Evolutionary conservation across 1,140 invertebrate species (phyloP), one percentile per base, ranked within the genome.

Genomic region (Cyrtorhinus lividipennis): DNA sequence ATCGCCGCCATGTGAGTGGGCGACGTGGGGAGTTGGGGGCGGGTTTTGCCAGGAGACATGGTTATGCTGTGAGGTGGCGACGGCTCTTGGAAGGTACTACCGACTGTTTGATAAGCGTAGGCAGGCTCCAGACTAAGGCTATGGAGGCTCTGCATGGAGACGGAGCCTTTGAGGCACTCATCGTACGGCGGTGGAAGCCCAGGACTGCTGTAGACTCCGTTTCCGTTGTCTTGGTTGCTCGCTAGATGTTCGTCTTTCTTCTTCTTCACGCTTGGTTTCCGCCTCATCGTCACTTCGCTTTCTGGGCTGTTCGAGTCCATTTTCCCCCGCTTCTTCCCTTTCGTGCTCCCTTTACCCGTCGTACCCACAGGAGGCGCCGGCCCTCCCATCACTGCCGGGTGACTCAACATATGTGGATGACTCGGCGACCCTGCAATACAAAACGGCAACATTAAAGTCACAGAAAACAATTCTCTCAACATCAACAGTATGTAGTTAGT

Each of bases 1-100:
- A 95, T 85, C 1, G 92, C 93, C 57, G 91, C 90, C 72, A 95
- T 93, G 73, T 95, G 92, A 5, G 92, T 94, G 2, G 93, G 93
- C 24, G 92, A 95, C 57, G 91, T 95, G 10, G 92, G 92, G 59
- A 95, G 74, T 15, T 86, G 88, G 3, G 88, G 88, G 59, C 90
- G 79, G 58, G 83, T 87, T 69, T 89, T 92, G 56, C 84, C 84
- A n/a, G 87, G 90, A n/a, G 84, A 87, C 5, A 87, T 78, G 1
- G 87, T 86, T 74, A 88, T 83, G 69, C 86, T 89, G 70, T 90
- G 87, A 1, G 88, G 88, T 15, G 88, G 88, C 56, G 86, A 90
- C 87, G 87, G 73, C 87, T 89, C 68, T 65, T 72, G 65, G 84
- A 88, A 73, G 8, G 45, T 63, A 1, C 26, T 24, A n/a, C 45